phyloP scores from a whole-genome alignment of 2,797 vertebrate species.

The Sebastes paucispinis region DNA sequence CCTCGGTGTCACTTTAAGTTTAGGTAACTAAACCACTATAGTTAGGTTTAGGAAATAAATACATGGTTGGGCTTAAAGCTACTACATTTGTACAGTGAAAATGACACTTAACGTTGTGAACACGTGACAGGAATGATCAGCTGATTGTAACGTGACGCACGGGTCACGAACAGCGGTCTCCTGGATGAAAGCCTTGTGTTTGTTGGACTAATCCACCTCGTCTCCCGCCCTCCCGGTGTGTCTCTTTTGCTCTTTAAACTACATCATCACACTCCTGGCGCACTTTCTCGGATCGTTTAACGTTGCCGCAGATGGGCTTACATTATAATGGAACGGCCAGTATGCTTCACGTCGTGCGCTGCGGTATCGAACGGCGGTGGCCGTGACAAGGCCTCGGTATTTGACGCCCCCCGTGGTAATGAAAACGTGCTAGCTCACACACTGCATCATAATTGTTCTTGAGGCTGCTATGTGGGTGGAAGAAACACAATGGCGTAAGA shows the following conservation, averaged over 20 bases:
- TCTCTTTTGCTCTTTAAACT: neutral
- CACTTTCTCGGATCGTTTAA: neutral
- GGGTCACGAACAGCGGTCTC: neutral
- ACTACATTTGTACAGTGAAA: neutral
- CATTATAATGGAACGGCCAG: neutral
- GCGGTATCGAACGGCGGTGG: neutral
- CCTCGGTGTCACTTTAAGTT: neutral
- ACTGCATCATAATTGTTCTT: conserved; percentile 14
- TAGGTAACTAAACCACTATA: neutral
- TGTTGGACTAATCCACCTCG: neutral
- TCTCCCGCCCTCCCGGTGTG: neutral
- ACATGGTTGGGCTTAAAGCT: neutral
- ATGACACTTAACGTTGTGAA: neutral
- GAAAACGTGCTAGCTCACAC: neutral
- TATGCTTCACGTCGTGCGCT: neutral
- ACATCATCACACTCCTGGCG: neutral
- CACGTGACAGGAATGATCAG: neutral
- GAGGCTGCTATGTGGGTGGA: conserved; percentile 1
- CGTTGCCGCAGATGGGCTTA: neutral
- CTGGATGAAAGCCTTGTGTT: neutral
- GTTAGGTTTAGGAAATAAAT: neutral
- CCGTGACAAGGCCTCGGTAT: neutral
- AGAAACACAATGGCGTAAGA: neutral
- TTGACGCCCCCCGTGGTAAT: neutral
- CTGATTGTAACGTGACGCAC: neutral